Base-by-base conservation (phyloP, 1,140 invertebrate species). In the Apis laboriosa region DNA sequence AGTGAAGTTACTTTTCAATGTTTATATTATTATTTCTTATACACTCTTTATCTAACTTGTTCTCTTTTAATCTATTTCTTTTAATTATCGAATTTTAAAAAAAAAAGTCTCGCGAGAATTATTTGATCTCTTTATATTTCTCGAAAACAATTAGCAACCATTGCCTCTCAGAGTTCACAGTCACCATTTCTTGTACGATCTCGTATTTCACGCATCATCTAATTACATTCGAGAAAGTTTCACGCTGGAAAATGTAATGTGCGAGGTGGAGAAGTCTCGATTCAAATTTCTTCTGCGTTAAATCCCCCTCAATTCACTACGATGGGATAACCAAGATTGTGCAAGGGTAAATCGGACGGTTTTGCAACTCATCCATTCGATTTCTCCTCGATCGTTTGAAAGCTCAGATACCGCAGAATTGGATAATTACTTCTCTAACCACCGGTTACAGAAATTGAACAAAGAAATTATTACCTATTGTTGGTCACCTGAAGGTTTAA, bases 301-400 rank as follows among this genome's bases (percentile, higher is more conserved):
- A 28, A n/a, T 61, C 13, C 4, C 1, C 1, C 66, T 56, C 63
- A 43, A 71, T 78, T 78, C 28, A 13, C 17, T 8, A 7, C 15
- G 34, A 60, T 51, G 28, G 15, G 17, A 55, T 13, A 21, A 13
- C 34, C 11, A 4, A 15, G 21, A 58, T 80, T 75, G 51, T 11
- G 53, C 34, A 80, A 75, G 15, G 17, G 21, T 21, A 43, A 80
- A 74, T 80, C 53, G 34, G 60, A 28, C 9, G 60, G 34, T 80
- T 64, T 80, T 28, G 78, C 61, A 80, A 80, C 17, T n/a, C 78
- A 49, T 71, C 66, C 76, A 9, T 55, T 73, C 56, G 78, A 74
- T 80, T 80, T 74, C 78, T 74, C 68, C 21, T 80, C 49, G 53
- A 49, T 49, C 19, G 56, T 12, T 60, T 17, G n/a, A 61, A 13